phyloP scores from a whole-genome alignment of 2,888 invertebrate genomes.

The Macaria liturata region DNA sequence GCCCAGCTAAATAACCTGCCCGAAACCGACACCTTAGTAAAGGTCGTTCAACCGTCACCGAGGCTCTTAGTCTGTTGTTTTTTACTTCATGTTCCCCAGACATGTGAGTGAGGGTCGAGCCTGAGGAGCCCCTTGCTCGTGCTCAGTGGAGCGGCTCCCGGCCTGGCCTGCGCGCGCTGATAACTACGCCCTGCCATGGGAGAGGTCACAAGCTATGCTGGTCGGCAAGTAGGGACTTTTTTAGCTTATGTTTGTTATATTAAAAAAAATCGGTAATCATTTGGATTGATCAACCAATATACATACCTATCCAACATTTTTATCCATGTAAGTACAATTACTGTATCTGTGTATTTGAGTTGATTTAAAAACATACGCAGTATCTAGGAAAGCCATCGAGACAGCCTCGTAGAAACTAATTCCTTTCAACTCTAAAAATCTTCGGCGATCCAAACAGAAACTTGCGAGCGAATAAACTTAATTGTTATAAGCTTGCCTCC shows the following conservation, averaged over 20 bases:
- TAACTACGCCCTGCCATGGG: not conserved
- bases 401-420: slow-evolving; percentile 31
- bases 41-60: slow-evolving; percentile 81
- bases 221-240: too few species aligned
- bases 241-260: too few species aligned
- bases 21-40: slow-evolving; percentile 81
- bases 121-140: slow-evolving; percentile 3
- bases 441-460: slow-evolving; percentile 63
- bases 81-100: slow-evolving; percentile 38
- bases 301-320: too few species aligned
- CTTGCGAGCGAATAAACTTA: slow-evolving; percentile 78
- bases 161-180: not conserved
- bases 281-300: too few species aligned
- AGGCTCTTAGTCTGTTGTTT: slow-evolving; percentile 55
- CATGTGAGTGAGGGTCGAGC: slow-evolving; percentile 13
- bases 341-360: too few species aligned
- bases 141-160: slow-evolving; percentile 2
- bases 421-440: slow-evolving; percentile 37
- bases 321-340: too few species aligned
- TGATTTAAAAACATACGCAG: too few species aligned
- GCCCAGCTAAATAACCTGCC: slow-evolving; percentile 78
- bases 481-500: slow-evolving; percentile 80
- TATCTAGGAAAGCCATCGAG: not conserved
- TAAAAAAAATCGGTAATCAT: too few species aligned
- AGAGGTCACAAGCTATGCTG: not conserved